Base-by-base conservation (phyloP, 2,113 vertebrate genomes). In the Vidua macroura region DNA sequence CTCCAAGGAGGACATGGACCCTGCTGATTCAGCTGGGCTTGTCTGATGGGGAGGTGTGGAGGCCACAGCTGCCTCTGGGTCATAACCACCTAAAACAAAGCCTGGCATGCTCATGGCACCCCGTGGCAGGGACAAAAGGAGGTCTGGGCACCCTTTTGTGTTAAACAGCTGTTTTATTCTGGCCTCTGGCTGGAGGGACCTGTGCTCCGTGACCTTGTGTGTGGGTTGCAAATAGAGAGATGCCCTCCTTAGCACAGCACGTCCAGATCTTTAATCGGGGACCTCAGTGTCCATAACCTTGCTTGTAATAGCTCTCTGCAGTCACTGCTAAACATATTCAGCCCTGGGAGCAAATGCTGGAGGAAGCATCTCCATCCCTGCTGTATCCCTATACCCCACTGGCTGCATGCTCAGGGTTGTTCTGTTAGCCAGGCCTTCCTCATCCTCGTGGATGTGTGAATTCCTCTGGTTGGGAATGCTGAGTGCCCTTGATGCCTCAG, bases 371-470 rank as follows among this genome's bases (percentile, higher is more conserved):
- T 87, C 64, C 55, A n/a, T 41, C 55, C 46, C 37, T 19, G 12
- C 17, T 35, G 35, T 35, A 35, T 64, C 20, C 21, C 31, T 10
- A 2, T 1, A 6, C 33, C 51, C 85, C 0, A 0, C 37, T 2
- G 2, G 10, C 19, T 44, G 53, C 0, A 0, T 72, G 58, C 53
- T 80, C 28, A 6, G 39, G 25, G 15, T 69, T 48, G 4, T 8
- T 81, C 22, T 35, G 6, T 28, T 41, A 64, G 55, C 49, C 35
- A 21, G 63, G 27, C 30, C 30, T 21, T 79, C 3, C 5, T 55
- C 66, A 9, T 33, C 70, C 58, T 60, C 25, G 5, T 37, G 53
- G 35, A 9, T 3, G 28, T 1, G 11, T 43, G 49, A 73, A 84
- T 60, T 86, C 69, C 64, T 81, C 7, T n/a, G 35, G 13, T 25